Evolutionary conservation across 1,140 invertebrate species (phyloP).

Genomic region (Sitobion miscanthi): DNA sequence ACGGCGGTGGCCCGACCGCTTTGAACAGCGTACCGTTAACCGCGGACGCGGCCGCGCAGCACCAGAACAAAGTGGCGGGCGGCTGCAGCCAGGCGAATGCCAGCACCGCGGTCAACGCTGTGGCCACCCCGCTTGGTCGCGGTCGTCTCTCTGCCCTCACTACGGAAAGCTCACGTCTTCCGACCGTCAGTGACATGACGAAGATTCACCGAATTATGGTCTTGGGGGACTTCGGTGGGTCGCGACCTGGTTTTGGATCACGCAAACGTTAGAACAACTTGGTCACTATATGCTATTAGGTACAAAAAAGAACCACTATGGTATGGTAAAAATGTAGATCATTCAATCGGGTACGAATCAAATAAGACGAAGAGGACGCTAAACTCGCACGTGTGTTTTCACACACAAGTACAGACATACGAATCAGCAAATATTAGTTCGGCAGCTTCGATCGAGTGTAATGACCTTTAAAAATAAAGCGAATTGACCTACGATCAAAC

Average conservation of each 20-base stretch:
- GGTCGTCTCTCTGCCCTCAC: background rate
- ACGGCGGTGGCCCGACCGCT: background rate
- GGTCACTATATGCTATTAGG: background rate
- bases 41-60: no score
- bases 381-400: no score
- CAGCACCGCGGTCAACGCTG: background rate
- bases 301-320: background rate
- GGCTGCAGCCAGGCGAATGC: background rate
- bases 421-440: no score
- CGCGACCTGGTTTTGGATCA: background rate
- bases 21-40: background rate
- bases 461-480: no score
- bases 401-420: no score
- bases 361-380: no score
- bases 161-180: background rate
- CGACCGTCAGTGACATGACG: background rate
- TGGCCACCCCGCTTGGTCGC: background rate
- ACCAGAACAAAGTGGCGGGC: background rate
- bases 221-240: background rate
- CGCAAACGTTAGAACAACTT: accelerated
- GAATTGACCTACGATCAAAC: no score
- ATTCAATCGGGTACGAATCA: background rate
- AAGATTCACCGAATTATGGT: background rate
- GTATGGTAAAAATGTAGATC: background rate
- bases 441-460: no score